Base-by-base conservation (phyloP, 1,140 invertebrate species). In the Camponotus pennsylvanicus region DNA sequence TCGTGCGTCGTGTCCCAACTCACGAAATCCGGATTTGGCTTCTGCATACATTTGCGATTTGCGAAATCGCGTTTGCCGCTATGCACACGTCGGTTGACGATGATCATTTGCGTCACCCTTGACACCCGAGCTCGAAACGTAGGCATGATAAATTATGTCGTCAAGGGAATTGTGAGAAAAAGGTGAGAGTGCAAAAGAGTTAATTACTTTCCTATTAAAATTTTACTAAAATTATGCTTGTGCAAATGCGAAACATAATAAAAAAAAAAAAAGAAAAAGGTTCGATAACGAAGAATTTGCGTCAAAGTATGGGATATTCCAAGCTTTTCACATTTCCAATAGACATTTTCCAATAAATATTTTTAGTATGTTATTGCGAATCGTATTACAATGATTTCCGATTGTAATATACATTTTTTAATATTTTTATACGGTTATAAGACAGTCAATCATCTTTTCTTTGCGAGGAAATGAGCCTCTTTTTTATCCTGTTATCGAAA, bases 1-100 rank as follows among this genome's bases (percentile, higher is more conserved):
- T 4, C 55, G 52, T 66, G 45, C 77, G 45, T 69, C 78, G 55
- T 63, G 69, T 75, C 40, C 15, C 69, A 61, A 37, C 40, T 73
- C 40, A 37, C 55, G 79, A 83, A 49, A 83, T 83, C 69, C 69
- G 69, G 40, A 83, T 83, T 63, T 83, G 69, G 55, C 45, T 27
- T 63, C n/a, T 8, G 79, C 69, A 63, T 75, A 63, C 55, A 61
- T 75, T 21, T 27, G n/a, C 67, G 40, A 83, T 73, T 40, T 57
- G 57, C 40, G 69, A 83, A 83, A 75, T 83, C 79, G 55, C 21
- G 11, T 80, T 83, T 27, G 27, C 49, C 37, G 11, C 61, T 11
- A 13, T 66, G n/a, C 37, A 59, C 78, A 82, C 37, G 15, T 13
- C 27, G 27, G 27, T 71, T 52, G 6, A 21, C 40, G 40, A 42